These are phyloP conservation scores for Saimiri boliviensis DNA, from an alignment of 2,113 vertebrate species.

Conservation along the genomic window DNA sequence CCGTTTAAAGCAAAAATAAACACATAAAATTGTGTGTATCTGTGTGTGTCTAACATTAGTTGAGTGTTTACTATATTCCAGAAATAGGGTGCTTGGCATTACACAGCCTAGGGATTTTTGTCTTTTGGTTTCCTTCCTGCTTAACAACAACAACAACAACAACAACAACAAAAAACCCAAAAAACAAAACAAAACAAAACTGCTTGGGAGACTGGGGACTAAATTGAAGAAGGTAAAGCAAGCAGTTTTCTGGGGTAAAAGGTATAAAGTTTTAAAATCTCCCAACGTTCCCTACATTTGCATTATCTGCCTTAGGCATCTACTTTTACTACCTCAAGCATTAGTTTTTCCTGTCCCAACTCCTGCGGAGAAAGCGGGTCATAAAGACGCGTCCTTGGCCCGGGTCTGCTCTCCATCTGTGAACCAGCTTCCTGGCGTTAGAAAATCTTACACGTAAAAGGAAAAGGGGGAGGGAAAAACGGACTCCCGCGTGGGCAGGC, in stretches of 20 bases:
- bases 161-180: neutral
- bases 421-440: accelerated
- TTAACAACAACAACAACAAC: neutral
- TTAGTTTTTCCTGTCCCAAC: neutral
- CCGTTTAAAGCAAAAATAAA: neutral
- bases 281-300: neutral
- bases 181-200: too few relatives aligned
- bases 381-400: accelerated
- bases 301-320: neutral
- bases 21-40: neutral
- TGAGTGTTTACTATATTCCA: neutral
- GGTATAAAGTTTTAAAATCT: neutral
- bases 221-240: too few relatives aligned
- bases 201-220: neutral
- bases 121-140: neutral
- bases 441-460: accelerated
- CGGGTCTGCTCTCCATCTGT: neutral
- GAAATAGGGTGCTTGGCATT: neutral
- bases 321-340: accelerated
- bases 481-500: neutral
- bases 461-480: accelerated
- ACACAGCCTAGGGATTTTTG: neutral
- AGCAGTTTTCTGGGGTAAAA: too few relatives aligned
- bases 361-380: neutral
- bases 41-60: neutral